Conservation (phyloP, 2,113 vertebrate genomes). For the Psilopsiagon aurifrons region DNA sequence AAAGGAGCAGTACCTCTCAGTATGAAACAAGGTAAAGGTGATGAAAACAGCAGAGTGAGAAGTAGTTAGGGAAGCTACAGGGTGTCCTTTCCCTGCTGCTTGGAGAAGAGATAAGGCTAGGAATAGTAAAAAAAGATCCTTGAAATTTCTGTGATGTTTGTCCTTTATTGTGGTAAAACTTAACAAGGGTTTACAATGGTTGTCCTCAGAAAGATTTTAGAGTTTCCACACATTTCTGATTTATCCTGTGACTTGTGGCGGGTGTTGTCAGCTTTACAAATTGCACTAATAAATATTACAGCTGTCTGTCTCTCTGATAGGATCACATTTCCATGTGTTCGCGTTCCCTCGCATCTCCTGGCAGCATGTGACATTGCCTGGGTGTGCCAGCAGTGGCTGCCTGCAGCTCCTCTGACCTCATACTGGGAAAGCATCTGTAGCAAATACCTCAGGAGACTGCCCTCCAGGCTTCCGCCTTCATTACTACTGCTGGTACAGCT, state of each 20-base stretch:
- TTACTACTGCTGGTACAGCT: neutral
- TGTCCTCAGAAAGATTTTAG: neutral
- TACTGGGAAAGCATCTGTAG: neutral
- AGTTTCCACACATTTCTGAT: neutral
- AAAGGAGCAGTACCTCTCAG: neutral
- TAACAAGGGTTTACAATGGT: neutral
- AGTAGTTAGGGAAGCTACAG: neutral
- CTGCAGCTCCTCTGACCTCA: neutral
- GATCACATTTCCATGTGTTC: neutral
- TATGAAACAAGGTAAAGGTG: neutral
- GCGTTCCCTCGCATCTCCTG: neutral
- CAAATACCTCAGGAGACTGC: neutral
- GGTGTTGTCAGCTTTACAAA: neutral
- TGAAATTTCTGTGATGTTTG: neutral
- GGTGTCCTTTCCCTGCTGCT: neutral
- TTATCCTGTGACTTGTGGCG: neutral
- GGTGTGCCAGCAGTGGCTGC: neutral
- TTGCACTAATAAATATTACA: neutral
- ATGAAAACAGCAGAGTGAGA: neutral
- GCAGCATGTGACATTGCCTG: neutral
- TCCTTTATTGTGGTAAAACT: neutral
- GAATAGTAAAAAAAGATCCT: neutral
- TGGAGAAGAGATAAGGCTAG: neutral
- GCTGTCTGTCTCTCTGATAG: neutral
- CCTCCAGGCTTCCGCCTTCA: neutral